A percentile compares a stretch with the other conserved stretches of the same genome.
phyloP scores from a whole-genome alignment of 2,797 vertebrate genomes.

The Cossypha polioptera region DNA sequence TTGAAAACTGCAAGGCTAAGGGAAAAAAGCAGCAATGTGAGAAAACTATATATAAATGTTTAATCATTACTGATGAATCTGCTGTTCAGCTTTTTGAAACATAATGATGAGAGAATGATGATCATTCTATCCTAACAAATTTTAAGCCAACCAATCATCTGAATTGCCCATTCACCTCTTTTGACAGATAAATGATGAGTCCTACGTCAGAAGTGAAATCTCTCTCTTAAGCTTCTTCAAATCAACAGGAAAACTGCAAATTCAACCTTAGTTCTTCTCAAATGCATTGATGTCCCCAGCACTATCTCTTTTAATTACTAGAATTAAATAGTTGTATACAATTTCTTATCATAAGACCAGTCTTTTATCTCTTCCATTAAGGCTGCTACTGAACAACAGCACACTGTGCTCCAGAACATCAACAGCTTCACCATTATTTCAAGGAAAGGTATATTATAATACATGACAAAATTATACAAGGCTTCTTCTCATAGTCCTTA shows the following conservation, averaged over 20 bases:
- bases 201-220: constrained; percentile 49
- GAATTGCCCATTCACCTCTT: constrained; percentile 80
- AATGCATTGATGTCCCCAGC: not conserved
- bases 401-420: not conserved
- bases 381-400: not conserved
- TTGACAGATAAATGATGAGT: constrained; percentile 67
- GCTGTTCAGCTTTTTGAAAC: constrained; percentile 52
- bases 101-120: constrained; percentile 54
- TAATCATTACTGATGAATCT: constrained; percentile 65
- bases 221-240: constrained; percentile 45
- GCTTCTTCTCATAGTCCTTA: too few species aligned
- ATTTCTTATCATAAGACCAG: not conserved
- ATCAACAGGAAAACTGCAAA: constrained; percentile 5
- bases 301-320: not conserved
- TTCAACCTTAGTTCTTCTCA: not conserved
- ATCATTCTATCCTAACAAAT: constrained; percentile 62
- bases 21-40: constrained; percentile 23
- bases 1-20: constrained; percentile 49
- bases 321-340: not conserved
- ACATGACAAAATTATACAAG: not conserved
- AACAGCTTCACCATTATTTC: not conserved
- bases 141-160: constrained; percentile 48
- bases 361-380: not conserved
- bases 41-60: constrained; percentile 65
- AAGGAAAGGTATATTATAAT: not conserved